These are phyloP conservation scores for Gulo gulo DNA, from an alignment of 2,113 vertebrate species.

Conservation along the genomic window DNA sequence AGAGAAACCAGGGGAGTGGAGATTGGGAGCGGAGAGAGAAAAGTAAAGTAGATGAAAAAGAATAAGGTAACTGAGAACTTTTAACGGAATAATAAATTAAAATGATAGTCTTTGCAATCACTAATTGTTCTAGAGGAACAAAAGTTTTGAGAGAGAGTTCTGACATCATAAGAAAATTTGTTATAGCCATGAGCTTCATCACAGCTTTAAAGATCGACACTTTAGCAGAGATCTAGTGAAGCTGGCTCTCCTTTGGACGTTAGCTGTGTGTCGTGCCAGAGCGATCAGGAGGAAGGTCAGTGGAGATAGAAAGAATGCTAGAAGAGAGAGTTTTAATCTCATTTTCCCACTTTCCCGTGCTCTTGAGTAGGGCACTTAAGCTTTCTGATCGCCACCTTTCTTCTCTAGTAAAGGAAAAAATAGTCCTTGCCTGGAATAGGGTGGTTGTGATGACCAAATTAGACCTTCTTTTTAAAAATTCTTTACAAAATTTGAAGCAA, in stretches of 20 bases:
- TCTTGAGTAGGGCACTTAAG: neutral
- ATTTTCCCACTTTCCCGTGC: neutral
- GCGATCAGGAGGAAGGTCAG: neutral
- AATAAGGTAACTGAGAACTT: neutral
- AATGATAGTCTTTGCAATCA: neutral
- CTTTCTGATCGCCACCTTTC: neutral
- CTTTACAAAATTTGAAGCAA: neutral
- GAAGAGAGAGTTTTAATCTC: neutral
- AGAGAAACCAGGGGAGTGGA: neutral
- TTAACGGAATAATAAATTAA: neutral
- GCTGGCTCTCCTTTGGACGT: neutral
- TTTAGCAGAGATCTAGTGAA: neutral
- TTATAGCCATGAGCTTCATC: neutral
- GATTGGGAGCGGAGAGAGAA: neutral
- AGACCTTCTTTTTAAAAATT: neutral
- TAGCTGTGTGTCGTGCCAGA: neutral
- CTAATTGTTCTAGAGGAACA: neutral
- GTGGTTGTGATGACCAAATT: neutral
- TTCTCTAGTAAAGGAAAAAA: neutral
- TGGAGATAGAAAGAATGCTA: neutral
- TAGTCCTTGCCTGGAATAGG: neutral
- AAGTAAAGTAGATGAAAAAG: neutral
- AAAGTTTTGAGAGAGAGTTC: neutral
- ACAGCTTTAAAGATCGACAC: neutral
- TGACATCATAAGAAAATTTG: neutral